These are phyloP conservation scores for zebrafish (Danio rerio) DNA, from an alignment of 2,113 vertebrate genomes.

Conservation along the genomic window GRCz12tu NC_133190.1:24775501-24776000, in stretches of 20 bases:
- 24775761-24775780: too few species aligned
- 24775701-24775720: too few species aligned
- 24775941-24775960: not conserved
- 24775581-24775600: not conserved
- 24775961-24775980: not conserved
- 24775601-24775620: not conserved
- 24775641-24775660: too few species aligned
- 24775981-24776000: not conserved
- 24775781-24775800: too few species aligned
- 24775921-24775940: slow-evolving; percentile 22
- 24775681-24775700: too few species aligned
- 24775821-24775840: not conserved
- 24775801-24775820: not conserved
- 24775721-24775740: too few species aligned
- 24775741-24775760: too few species aligned
- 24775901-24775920: slow-evolving; percentile 27
- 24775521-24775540: not conserved
- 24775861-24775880: not conserved
- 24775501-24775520: not conserved
- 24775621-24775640: not conserved
- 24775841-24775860: not conserved
- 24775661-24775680: too few species aligned
- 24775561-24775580: not conserved
- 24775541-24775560: not conserved
- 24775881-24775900: not conserved